Evolutionary conservation across 2,797 vertebrate genomes (phyloP), one percentile per base, ranked within the genome.

Genomic region (Anolis apletophallus): DNA sequence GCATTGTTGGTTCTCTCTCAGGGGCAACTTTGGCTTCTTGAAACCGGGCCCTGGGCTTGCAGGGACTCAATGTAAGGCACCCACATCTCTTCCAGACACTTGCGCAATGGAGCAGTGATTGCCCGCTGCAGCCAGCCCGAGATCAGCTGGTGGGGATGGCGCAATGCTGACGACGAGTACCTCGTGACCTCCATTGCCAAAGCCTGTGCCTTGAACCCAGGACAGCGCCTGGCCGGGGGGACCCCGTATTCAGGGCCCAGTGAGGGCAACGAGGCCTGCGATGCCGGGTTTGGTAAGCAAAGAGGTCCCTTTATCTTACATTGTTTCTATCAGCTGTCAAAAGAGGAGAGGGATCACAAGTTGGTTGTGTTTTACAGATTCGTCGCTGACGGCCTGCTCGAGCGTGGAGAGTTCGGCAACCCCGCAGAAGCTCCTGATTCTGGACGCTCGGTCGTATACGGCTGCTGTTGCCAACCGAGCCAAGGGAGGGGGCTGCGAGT

Each of bases 71-170:
- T 84, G 82, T 3, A 9, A 61, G 0, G 1, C 83, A 46, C 91
- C 3, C 84, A 2, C 71, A 94, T 84, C 87, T 85, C 83, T 83
- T 3, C 23, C 95, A 99, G 99, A 80, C 98, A 99, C 84, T 94
- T 97, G 91, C 98, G 96, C 90, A 99, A 98, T 0, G 99, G 99
- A 17, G 98, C 98, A 0, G 99, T 98, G 89, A 99, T 99, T 0
- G 97, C 98, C 0, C 98, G 99, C 84, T 99, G 99, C 96, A 99
- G 99, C 95, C 99, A 99, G 94, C 99, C 99, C 0, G 98, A 99
- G 96, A 99, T 99, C 95, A 99, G 99, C 97, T 99, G 99, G 99
- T 99, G 99, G 99, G 99, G 99, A 92, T 99, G 99, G 99, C 97
- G 99, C 86, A 99, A 99, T 71, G 98, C 98, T 0, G 98, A 99